Base-by-base conservation (phyloP, 1,140 invertebrate species). In the Glossosoma conforme region DNA sequence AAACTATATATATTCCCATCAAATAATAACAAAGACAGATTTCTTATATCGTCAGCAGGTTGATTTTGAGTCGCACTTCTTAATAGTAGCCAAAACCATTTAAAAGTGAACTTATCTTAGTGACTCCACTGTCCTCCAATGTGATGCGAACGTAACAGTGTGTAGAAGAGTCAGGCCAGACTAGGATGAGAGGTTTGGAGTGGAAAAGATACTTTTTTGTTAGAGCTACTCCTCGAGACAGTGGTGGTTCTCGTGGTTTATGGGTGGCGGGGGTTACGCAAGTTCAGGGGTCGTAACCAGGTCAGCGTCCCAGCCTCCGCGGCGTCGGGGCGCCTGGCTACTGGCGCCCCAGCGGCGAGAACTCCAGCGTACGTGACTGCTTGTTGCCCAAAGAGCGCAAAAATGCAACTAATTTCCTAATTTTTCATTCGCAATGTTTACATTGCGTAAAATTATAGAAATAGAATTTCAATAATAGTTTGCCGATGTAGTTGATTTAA, bases 281-380 rank as follows among this genome's bases (percentile, higher is more conserved):
- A 24, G 20, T 41, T 41, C 20, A 15, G 14, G 20, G 19, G n/a
- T 41, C 10, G 24, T 41, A 41, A 22, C 38, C 38, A 32, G 48
- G 48, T 51, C 48, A 51, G 48, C 37, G 40, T 20, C 48, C 37
- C 48, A 51, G 48, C 40, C 48, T 51, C 48, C 24, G 24, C 41
- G 48, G 48, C 48, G 48, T 24, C 42, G 19, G 38, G 38, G 9
- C n/a, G 42, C n/a, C 17, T 4, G 10, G 25, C 20, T 18, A 37
- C 37, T 14, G 35, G 35, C 25, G 40, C 37, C 24, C 44, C 13
- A 9, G 44, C 20, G 25, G 20, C 15, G 20, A 13, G 25, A n/a
- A 28, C 6, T 6, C 6, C 6, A n/a, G 25, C 6, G 6, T 28
- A n/a, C 6, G n/a, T 6, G 25, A n/a, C 6, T 6, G 25, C 25